Conservation (phyloP, 1,140 invertebrate genomes). For the Octopus sinensis region DNA sequence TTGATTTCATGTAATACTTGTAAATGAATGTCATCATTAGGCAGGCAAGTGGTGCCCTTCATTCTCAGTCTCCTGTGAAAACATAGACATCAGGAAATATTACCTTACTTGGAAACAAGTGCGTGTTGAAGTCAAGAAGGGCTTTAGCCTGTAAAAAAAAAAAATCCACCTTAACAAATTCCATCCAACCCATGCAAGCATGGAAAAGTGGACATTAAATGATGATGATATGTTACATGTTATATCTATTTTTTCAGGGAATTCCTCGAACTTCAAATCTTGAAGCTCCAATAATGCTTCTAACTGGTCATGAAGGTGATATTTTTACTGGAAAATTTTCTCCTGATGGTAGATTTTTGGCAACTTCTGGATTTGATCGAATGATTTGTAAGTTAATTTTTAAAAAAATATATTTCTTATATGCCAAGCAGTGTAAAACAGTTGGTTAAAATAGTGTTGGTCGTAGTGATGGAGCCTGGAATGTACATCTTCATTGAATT, state of each 20-base stretch:
- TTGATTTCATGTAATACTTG: no score
- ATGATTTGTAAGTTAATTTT: constrained; percentile 78
- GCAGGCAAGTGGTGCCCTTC: no score
- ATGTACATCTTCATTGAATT: no score
- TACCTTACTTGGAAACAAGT: background rate
- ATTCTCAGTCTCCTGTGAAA: no score
- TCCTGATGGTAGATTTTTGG: constrained; percentile 89
- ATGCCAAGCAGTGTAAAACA: no score
- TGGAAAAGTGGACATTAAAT: background rate
- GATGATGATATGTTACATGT: constrained; percentile 8
- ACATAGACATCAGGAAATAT: no score
- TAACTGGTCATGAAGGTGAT: constrained; percentile 96
- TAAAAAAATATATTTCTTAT: no score
- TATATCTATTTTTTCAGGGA: constrained; percentile 53
- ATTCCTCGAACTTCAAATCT: constrained; percentile 83
- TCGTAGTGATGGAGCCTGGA: no score
- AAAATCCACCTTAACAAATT: background rate
- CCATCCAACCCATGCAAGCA: background rate
- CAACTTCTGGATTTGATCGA: constrained; percentile 93
- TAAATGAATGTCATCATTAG: no score
- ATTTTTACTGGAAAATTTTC: constrained; percentile 92
- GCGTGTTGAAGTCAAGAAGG: background rate
- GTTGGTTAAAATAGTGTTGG: no score
- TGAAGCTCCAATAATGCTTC: constrained; percentile 90
- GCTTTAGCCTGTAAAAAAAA: background rate